Evolutionary conservation across 2,888 invertebrate species (phyloP).

Genomic region (Tachina grossa): DNA sequence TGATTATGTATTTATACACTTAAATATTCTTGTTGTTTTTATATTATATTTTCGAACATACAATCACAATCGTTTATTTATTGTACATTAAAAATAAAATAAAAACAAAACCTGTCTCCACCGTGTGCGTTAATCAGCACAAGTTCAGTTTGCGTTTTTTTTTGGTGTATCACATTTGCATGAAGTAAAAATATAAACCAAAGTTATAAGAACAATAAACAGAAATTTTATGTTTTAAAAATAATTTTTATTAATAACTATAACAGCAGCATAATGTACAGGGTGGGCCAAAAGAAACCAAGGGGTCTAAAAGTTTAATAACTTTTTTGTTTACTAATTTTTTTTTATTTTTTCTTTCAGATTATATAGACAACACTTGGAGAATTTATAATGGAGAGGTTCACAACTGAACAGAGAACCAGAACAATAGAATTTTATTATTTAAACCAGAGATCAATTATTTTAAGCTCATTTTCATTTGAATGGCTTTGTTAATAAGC

Average conservation of each 20-base stretch:
- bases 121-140: neutral
- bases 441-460: no score
- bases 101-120: conserved; percentile 35
- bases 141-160: neutral
- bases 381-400: no score
- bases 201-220: conserved; percentile 27
- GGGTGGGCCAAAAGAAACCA: no score
- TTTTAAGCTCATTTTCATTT: no score
- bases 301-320: no score
- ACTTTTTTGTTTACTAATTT: no score
- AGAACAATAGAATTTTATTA: no score
- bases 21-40: conserved; percentile 6
- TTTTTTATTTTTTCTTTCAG: no score
- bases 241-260: conserved; percentile 24
- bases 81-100: neutral
- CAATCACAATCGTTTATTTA: neutral
- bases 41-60: conserved; percentile 26
- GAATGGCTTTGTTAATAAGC: no score
- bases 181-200: conserved; percentile 39
- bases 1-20: conserved; percentile 1
- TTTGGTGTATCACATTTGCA: conserved; percentile 19
- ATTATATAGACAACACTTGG: no score
- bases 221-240: conserved; percentile 27
- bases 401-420: no score
- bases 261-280: neutral